Evolutionary conservation across 2,113 vertebrate species (phyloP).

Genomic region (Geococcyx californianus): DNA sequence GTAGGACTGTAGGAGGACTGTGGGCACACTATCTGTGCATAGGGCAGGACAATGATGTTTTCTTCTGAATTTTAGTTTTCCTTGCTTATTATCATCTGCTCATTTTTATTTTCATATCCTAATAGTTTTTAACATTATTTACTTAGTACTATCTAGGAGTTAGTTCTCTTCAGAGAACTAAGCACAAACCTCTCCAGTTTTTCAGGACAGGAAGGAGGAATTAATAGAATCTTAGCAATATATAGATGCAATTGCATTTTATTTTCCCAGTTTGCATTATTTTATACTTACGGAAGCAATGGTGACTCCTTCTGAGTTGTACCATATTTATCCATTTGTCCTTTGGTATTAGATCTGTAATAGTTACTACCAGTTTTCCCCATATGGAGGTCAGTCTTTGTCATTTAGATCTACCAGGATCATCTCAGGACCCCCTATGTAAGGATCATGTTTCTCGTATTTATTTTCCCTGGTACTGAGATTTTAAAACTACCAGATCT

Average conservation of each 20-base stretch:
- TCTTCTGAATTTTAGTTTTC: background rate
- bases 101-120: background rate
- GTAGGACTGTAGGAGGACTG: background rate
- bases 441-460: background rate
- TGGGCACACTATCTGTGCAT: background rate
- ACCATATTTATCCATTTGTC: background rate
- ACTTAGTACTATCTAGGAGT: background rate
- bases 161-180: background rate
- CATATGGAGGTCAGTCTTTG: background rate
- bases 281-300: background rate
- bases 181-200: background rate
- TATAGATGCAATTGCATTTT: background rate
- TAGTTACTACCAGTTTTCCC: background rate
- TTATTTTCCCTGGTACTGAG: background rate
- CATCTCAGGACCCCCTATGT: background rate
- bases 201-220: background rate
- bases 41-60: background rate
- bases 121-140: background rate
- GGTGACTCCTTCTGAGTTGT: background rate
- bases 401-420: background rate
- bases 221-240: background rate
- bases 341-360: background rate
- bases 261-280: background rate
- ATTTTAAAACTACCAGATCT: background rate
- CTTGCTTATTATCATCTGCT: background rate